Evolutionary conservation across 2,888 invertebrate species (phyloP), one percentile per base, ranked within the genome.

Genomic region (Plagodis dolabraria): DNA sequence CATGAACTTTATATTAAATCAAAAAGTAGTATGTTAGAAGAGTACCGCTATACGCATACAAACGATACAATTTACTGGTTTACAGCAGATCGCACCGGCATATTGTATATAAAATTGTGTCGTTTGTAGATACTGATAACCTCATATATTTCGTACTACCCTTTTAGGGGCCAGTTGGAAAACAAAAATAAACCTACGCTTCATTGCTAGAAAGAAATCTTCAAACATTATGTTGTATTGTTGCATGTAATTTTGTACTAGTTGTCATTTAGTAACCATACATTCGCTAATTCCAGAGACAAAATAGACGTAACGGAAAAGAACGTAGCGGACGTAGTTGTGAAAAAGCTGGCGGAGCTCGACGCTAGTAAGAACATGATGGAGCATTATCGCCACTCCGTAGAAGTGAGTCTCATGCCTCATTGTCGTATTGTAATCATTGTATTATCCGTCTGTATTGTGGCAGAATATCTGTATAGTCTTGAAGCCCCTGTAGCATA

Each of bases 261-360:
- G 46, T 11, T n/a, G 42, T 22, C 60, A 59, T 43, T 7, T 63
- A 67, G 63, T 67, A 60, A 67, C 49, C 56, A 43, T 49, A 7
- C 48, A 57, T 61, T 71, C 59, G 69, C 71, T 70, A 59, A 69
- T 81, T 81, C 6, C 86, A 92, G 92, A 74, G 92, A 92, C 67
- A 87, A 87, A 69, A 81, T 91, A 70, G 91, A 92, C 71, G 77
- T 87, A 45, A 90, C 92, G 0, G 92, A 92, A 67, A 85, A 82
- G 64, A 90, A 89, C 65, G 90, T 89, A 11, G 89, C 91, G 0
- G 91, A 92, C 54, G 92, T 90, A 60, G 92, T 92, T 33, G 87
- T 91, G 61, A 88, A 88, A 70, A 92, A 92, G 61, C 73, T 92
- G 35, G 89, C 91, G 0, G 92, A 92, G 60, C 75, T 92, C 12